Base-by-base conservation (phyloP, 2,888 invertebrate species). In the Cerceris ruficornis region DNA sequence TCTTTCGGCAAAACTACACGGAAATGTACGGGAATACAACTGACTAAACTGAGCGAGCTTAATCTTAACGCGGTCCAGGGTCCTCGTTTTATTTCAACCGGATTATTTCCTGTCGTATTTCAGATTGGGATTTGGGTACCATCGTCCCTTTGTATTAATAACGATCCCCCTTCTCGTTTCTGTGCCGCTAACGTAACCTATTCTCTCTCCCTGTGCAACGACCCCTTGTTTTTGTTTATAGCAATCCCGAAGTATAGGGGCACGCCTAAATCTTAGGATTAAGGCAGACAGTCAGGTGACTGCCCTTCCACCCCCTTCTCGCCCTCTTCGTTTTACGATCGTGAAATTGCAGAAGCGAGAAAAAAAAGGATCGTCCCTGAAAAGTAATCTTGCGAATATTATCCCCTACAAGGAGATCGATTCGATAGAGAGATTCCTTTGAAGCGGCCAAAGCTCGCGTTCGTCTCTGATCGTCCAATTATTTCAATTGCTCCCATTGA, bases 51-150 rank as follows among this genome's bases (percentile, higher is more conserved):
- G 59, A 55, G 58, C 69, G 65, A 69, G 61, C 77, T 86, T 82
- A 86, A 80, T 79, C 74, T 84, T 77, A 82, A 82, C 85, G 80
- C 68, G 72, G 79, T 74, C 74, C 78, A 65, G 72, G 64, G 69
- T 72, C 81, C 84, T 83, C 88, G 85, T 89, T 89, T 89, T 88
- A 88, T 89, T 88, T 88, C 80, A 75, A 86, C 87, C 84, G 90
- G 91, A 89, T 90, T 91, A 90, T 87, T 89, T 83, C 88, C 89
- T 88, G 90, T 89, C 90, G 90, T 91, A 90, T 90, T 90, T 91
- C 88, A 91, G 89, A 91, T 90, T 88, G 89, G 91, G 90, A 91
- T 91, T 91, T 91, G 90, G 86, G 84, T 88, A 88, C 83, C 87
- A 88, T 90, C 88, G 86, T 83, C 83, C 84, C 87, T 88, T 88